Evolutionary conservation across 2,888 invertebrate species (phyloP), one percentile per base, ranked within the genome.

Genomic region (Branchinecta sandiegonensis): DNA sequence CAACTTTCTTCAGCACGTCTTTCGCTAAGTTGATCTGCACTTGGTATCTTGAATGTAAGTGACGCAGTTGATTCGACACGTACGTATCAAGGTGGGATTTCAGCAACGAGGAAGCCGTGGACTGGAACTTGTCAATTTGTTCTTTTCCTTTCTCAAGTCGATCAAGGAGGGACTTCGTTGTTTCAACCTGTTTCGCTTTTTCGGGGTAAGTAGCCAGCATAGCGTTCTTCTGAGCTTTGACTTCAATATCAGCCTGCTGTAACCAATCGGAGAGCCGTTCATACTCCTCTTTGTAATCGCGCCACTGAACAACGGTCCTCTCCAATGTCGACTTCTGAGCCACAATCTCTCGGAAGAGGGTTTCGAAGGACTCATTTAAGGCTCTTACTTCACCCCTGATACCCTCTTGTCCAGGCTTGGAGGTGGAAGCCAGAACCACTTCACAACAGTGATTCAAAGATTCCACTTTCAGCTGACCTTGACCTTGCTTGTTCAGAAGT

Each of bases 231-330:
- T 93, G 90, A 69, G 90, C 90, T 77, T 94, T 93, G 12, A 92
- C 88, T 10, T 92, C 82, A 74, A 92, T 90, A 74, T 93, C 92
- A 75, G 90, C 90, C 77, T 93, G 92, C 75, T 93, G 93, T 47
- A 94, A 78, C 93, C 93, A 94, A 77, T 94, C 93, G 67, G 90
- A 90, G 14, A 94, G 79, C 70, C 90, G 84, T 77, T 94, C 93
- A 75, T 90, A 92, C 78, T 94, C 93, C 75, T 93, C 93, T 78
- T 93, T 93, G 79, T 90, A 94, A 71, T 91, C 89, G 69, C 90
- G 84, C 89, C 92, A 90, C 75, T 91, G 89, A 68, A 83, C 82
- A 70, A 92, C 84, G 5, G 88, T 90, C 4, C 84, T 83, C 79
- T 91, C 91, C 23, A 94, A 77, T 76, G 89, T 87, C 73, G 86